phyloP scores from a whole-genome alignment of 2,113 vertebrate species.

The Alosa alosa region DNA sequence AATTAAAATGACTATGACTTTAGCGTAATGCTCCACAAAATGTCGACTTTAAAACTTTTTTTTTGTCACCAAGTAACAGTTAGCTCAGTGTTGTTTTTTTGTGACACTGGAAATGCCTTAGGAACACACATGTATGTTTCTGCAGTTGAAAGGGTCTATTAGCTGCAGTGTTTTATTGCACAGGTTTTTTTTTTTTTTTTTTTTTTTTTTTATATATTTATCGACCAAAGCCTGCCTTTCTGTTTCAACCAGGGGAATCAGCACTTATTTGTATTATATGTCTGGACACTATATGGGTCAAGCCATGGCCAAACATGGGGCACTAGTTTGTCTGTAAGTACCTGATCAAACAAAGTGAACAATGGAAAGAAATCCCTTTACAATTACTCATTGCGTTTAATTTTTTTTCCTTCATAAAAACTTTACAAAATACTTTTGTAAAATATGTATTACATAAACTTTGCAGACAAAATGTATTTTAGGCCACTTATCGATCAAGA shows the following conservation, averaged over 20 bases:
- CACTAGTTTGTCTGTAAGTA: conserved; percentile 7
- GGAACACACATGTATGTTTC: too few species aligned
- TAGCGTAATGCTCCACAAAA: too few species aligned
- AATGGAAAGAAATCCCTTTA: conserved; percentile 17
- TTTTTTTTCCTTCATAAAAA: conserved; percentile 3
- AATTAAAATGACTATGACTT: too few species aligned
- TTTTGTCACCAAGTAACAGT: too few species aligned
- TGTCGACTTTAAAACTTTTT: too few species aligned
- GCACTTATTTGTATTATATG: background rate
- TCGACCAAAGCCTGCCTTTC: conserved; percentile 2
- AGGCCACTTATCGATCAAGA: background rate
- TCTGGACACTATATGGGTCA: background rate
- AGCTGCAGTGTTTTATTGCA: background rate
- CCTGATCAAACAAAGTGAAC: conserved; percentile 21
- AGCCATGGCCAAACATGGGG: background rate
- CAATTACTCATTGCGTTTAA: background rate
- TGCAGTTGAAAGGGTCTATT: background rate
- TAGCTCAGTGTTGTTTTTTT: too few species aligned
- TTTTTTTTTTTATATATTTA: background rate
- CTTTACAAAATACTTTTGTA: background rate
- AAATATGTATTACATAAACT: background rate
- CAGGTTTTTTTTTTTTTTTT: background rate
- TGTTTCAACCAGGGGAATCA: background rate
- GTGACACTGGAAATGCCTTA: too few species aligned
- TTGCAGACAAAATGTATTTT: background rate